Evolutionary conservation across 2,888 invertebrate genomes (phyloP), one percentile per base, ranked within the genome.

Genomic region (Orthosia gothica): DNA sequence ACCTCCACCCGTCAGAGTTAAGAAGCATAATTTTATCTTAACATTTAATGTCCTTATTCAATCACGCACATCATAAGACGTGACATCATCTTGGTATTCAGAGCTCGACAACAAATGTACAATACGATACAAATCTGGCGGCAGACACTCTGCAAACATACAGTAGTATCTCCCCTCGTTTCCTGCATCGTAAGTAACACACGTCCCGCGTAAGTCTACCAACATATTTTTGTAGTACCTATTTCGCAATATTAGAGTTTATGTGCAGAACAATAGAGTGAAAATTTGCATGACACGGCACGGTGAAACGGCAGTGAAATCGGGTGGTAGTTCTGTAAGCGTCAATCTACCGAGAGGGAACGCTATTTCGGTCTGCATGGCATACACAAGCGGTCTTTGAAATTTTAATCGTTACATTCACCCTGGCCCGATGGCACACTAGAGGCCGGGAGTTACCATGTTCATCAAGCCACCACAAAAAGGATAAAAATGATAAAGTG

Each of bases 331-430:
- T 86, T 89, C 89, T 89, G 89, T 91, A 90, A 91, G 89, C 93
- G 92, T 94, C 94, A 93, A 93, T 93, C 93, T 91, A 91, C 88
- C 87, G 92, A 92, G 93, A 92, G 93, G 93, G 93, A 92, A 91
- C 92, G 93, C 94, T 95, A 95, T 95, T 95, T 95, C 91, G 93
- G 95, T 94, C 93, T 92, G 92, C 91, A 92, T 90, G 90, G 93
- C 92, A 93, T 92, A 93, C 92, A 93, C 92, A 93, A 92, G 93
- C 93, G 93, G 92, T 95, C 93, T 95, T 96, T 96, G 94, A 96
- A 96, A 96, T 95, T 96, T 96, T 96, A 95, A 96, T 96, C 92
- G 96, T 94, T 94, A 94, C 96, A 94, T 96, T 96, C 96, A 96
- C 96, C 95, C 95, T 92, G 92, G 88, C 91, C 92, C 91, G 91